Conservation (phyloP, 1,140 invertebrate species). For the Scaptomyza graminum region DNA sequence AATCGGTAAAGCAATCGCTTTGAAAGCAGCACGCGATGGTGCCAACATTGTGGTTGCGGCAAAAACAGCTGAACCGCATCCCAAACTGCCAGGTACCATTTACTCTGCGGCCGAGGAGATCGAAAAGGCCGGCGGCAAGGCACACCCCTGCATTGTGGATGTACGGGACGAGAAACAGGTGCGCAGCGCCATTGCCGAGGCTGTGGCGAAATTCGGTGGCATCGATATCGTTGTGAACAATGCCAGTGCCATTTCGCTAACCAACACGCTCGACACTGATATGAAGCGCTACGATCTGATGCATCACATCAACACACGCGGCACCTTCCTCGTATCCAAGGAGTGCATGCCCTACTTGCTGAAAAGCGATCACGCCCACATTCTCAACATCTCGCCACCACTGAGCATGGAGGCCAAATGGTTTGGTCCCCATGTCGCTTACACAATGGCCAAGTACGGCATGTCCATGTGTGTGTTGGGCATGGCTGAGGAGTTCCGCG, state of each 20-base stretch:
- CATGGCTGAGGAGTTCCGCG: conserved; percentile 96
- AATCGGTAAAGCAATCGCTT: conserved; percentile 98
- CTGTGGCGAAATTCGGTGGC: conserved; percentile 96
- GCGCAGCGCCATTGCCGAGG: conserved; percentile 90
- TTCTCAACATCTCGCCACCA: conserved; percentile 98
- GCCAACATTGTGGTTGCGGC: conserved; percentile 97
- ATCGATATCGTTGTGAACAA: conserved; percentile 98
- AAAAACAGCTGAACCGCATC: conserved; percentile 98
- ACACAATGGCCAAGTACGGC: conserved; percentile 99
- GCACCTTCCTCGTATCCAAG: conserved; percentile 97
- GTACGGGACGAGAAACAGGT: conserved; percentile 95
- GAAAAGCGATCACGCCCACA: conserved; percentile 96
- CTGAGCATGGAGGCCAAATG: conserved; percentile 94
- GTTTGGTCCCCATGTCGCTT: conserved; percentile 97
- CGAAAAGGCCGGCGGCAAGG: conserved; percentile 89
- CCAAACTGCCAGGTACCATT: conserved; percentile 99
- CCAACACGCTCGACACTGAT: conserved; percentile 92
- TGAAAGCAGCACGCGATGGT: conserved; percentile 97
- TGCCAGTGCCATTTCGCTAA: conserved; percentile 97
- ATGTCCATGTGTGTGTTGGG: conserved; percentile 99
- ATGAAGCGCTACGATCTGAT: conserved; percentile 99
- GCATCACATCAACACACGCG: conserved; percentile 95
- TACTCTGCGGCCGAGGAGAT: conserved; percentile 98
- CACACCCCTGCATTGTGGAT: conserved; percentile 96
- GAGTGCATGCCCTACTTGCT: conserved; percentile 95